Base-by-base conservation (phyloP, 2,888 invertebrate species). In the Cantharis flavilabris region DNA sequence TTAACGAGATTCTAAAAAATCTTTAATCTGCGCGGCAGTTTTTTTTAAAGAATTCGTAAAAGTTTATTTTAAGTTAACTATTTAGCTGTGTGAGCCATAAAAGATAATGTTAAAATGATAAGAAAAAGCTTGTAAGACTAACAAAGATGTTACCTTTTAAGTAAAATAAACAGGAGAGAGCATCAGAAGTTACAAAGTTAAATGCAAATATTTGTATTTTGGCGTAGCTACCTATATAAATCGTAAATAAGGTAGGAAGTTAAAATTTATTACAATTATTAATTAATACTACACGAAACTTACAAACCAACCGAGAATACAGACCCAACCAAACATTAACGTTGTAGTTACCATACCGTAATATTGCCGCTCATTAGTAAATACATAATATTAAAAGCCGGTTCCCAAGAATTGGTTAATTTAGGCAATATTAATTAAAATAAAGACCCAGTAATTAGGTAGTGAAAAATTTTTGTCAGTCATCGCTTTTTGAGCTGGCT, bases 291-390 rank as follows among this genome's bases (percentile, higher is more conserved):
- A 30, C 28, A 69, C 14, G 30, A 69, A 28, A 16, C 30, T 28
- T 28, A 69, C 69, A 23, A 69, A 26, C 69, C 69, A 69, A 69
- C 28, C n/a, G 69, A 28, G 69, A 69, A 69, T 14, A 69, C n/a
- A 69, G 28, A 69, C 64, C 64, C 20, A 11, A 64, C 64, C 64
- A 64, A 64, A 64, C 64, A 64, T 64, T 64, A 64, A 20, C 64
- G 64, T 64, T 64, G 16, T 20, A 64, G 64, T 64, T 64, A 20
- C 49, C n/a, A 49, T 49, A n/a, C 10, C 18, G 64, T 64, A 64
- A 64, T 20, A 64, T 64, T 11, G 64, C n/a, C 64, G 64, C 64
- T 64, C 64, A 64, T 64, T 64, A 64, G 20, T 13, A 64, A 64
- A 16, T 64, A 49, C 49, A 49, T 64, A 20, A 64, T 20, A 64